Evolutionary conservation across 2,888 invertebrate species (phyloP).

Genomic region (Stenchaetothrips biformis): DNA sequence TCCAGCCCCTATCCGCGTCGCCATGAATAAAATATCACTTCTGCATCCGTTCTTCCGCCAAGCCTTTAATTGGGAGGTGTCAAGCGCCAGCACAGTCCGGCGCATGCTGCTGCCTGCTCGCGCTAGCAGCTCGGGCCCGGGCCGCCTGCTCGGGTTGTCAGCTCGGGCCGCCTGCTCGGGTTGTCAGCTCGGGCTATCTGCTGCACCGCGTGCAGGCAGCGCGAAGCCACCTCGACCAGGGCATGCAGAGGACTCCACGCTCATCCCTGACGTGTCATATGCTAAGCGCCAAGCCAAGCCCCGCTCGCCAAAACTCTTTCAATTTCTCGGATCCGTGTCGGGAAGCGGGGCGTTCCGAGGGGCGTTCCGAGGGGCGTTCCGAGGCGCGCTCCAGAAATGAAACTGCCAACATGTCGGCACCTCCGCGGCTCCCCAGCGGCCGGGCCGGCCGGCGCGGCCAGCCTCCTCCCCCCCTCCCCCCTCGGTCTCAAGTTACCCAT

Average conservation of each 20-base stretch:
- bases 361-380: no score
- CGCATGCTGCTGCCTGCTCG: no score
- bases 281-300: not conserved
- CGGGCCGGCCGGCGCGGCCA: not conserved
- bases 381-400: not conserved
- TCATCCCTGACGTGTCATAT: not conserved
- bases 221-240: no score
- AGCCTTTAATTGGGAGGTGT: constrained; percentile 18
- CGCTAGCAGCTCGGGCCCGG: no score
- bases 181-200: no score
- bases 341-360: not conserved
- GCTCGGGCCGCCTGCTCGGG: no score
- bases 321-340: not conserved
- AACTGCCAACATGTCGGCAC: not conserved
- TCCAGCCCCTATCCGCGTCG: not conserved
- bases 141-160: no score
- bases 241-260: no score
- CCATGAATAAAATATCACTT: constrained; percentile 20
- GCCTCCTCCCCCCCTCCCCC: not conserved
- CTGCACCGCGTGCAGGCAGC: no score
- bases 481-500: constrained; percentile 13
- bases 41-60: not conserved
- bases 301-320: not conserved
- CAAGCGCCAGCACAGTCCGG: not conserved
- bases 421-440: not conserved